Conservation (phyloP, 2,888 invertebrate genomes). For the Mechanitis mazaeus region DNA sequence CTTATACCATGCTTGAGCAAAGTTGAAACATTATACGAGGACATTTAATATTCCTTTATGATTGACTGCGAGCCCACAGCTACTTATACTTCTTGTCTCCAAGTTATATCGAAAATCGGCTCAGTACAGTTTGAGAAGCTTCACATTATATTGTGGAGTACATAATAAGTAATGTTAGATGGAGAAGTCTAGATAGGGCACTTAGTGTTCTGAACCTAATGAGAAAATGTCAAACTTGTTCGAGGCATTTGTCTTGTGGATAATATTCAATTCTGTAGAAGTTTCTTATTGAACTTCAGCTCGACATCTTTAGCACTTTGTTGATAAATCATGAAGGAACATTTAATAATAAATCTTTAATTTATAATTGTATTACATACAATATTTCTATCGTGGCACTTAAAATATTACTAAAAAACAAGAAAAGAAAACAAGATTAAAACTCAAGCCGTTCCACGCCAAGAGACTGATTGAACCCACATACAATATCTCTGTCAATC, state of each 20-base stretch:
- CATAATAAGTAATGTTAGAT: constrained; percentile 7
- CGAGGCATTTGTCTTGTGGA: constrained; percentile 65
- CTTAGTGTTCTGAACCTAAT: constrained; percentile 41
- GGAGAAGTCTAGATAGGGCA: constrained; percentile 1
- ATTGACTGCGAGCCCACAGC: constrained; percentile 22
- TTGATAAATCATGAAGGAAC: constrained; percentile 7
- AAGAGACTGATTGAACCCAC: constrained; percentile 19
- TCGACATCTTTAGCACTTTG: constrained; percentile 17
- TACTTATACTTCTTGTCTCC: constrained; percentile 31
- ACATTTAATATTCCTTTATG: constrained; percentile 24
- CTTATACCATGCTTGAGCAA: constrained; percentile 2
- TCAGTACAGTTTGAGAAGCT: constrained; percentile 36
- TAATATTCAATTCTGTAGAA: constrained; percentile 61
- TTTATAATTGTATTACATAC: too few relatives aligned
- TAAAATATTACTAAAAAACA: too few relatives aligned
- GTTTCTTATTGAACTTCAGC: constrained; percentile 31
- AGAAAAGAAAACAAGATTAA: constrained; percentile 19
- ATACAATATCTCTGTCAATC: constrained; percentile 18
- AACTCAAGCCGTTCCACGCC: constrained; percentile 13
- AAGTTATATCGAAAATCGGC: constrained; percentile 44
- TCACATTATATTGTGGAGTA: constrained; percentile 7
- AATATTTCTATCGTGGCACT: too few relatives aligned
- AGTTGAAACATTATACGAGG: constrained; percentile 15
- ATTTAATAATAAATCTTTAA: neutral
- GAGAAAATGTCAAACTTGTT: constrained; percentile 67